Evolutionary conservation across 2,113 vertebrate genomes (phyloP), one percentile per base, ranked within the genome.

Genomic region (Cyprinodon variegatus): DNA sequence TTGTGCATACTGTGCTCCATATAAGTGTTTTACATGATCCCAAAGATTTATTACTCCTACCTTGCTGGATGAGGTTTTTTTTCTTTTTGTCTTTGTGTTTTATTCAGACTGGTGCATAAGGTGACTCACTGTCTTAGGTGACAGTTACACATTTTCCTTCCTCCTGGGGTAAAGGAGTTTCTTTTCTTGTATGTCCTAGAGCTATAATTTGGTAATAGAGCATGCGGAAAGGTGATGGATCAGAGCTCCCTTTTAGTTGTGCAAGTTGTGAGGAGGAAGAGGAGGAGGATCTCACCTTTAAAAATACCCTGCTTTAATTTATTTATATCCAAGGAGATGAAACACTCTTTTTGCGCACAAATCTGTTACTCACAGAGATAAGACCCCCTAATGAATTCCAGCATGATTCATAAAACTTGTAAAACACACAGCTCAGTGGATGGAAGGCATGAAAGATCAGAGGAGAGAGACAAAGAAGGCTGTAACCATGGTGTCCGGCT

Each of bases 71-170:
- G 76, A 83, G 76, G 79, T 65, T 74, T 63, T 66, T 68, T 72
- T 29, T 29, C 1, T 29, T 29, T 29, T 29, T 29, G 29, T 29
- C 29, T 29, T 72, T 68, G 61, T 60, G 29, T 37, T 50, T 89
- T 77, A 87, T 91, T 91, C 85, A 90, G 74, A 53, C 67, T 43
- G 29, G 60, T 62, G 59, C 57, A 81, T 69, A 85, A 65, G 82
- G 72, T 84, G 87, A 83, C 66, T 68, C 63, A 63, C 46, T 57
- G n/a, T 76, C 69, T 72, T 6, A 45, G 2, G 59, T 22, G n/a
- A 67, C 66, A 40, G 74, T 45, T 45, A 45, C 9, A 45, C 43
- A 86, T 84, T 61, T 71, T 84, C 86, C 5, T 77, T 1, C 7
- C 69, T 71, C 79, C 79, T 75, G 17, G 5, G 39, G 78, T 77